phyloP scores from a whole-genome alignment of 2,888 invertebrate species.

The Geophilus truncorum region DNA sequence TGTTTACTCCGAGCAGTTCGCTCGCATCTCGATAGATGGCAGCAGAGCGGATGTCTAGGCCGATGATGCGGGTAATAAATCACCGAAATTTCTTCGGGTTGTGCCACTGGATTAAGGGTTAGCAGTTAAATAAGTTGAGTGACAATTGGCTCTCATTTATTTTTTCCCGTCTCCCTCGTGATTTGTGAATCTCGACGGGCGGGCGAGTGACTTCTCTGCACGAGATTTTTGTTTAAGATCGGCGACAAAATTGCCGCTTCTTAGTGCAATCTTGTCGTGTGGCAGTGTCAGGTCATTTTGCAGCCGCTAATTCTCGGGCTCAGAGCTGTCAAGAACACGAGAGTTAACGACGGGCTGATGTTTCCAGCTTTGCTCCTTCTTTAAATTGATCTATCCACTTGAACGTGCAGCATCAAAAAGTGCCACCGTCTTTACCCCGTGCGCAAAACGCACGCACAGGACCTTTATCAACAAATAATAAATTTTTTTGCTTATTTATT shows the following conservation, averaged over 20 bases:
- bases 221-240: not conserved
- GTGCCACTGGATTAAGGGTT: not conserved
- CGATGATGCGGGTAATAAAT: not conserved
- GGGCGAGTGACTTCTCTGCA: not conserved
- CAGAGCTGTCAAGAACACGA: conserved; percentile 23
- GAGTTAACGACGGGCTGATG: not conserved
- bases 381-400: not conserved
- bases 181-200: not conserved
- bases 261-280: not conserved
- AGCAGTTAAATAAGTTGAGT: not conserved
- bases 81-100: not conserved
- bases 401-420: not conserved
- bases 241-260: not conserved
- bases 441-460: not conserved
- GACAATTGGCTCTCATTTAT: not conserved
- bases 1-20: not conserved
- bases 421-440: not conserved
- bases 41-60: not conserved
- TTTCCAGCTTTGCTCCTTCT: not conserved
- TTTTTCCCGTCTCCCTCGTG: not conserved
- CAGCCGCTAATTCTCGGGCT: conserved; percentile 29
- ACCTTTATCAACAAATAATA: not conserved
- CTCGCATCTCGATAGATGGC: not conserved
- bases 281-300: conserved; percentile 15
- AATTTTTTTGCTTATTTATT: not conserved